Evolutionary conservation across 1,140 invertebrate species (phyloP), one percentile per base, ranked within the genome.

Genomic region (Drosophila lacertosa): DNA sequence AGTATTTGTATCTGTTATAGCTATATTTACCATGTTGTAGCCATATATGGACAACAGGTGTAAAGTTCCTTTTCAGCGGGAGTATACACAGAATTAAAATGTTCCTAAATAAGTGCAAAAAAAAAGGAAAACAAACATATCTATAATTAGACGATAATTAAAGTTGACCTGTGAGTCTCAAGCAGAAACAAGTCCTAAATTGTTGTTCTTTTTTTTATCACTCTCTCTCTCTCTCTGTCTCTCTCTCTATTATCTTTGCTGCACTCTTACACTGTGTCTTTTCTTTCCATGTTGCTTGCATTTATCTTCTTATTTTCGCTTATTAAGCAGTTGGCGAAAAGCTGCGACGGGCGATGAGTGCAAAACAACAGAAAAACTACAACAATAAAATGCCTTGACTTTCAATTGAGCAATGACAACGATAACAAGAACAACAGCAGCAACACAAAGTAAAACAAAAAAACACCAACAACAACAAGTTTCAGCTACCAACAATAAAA

Each of bases 221-320:
- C 20, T 13, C 22, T 1, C 26, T 15, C 15, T 15, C 7, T 11
- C 35, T 15, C 45, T 50, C 13, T 26, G 16, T 4, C 16, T 4
- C 7, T 5, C 16, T 24, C 5, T 3, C 37, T 33, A n/a, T n/a
- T n/a, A n/a, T n/a, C n/a, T n/a, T n/a, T n/a, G n/a, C n/a, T n/a
- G n/a, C n/a, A n/a, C n/a, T n/a, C 15, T 33, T 26, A 15, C 15
- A 33, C 6, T 9, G 18, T 20, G 10, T 22, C 40, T 33, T 11
- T 22, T 42, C 26, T 55, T 68, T 26, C 35, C 45, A 26, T 53
- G 37, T 58, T 33, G 68, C 44, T 37, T 74, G 80, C 73, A 86
- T 84, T n/a, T n/a, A n/a, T n/a, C n/a, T n/a, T n/a, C n/a, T n/a
- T 84, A 84, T 84, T 80, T 66, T 53, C n/a, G 81, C 82, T 86